Evolutionary conservation across 2,113 vertebrate species (phyloP).

Genomic region (Drymodes brunneopygia): DNA sequence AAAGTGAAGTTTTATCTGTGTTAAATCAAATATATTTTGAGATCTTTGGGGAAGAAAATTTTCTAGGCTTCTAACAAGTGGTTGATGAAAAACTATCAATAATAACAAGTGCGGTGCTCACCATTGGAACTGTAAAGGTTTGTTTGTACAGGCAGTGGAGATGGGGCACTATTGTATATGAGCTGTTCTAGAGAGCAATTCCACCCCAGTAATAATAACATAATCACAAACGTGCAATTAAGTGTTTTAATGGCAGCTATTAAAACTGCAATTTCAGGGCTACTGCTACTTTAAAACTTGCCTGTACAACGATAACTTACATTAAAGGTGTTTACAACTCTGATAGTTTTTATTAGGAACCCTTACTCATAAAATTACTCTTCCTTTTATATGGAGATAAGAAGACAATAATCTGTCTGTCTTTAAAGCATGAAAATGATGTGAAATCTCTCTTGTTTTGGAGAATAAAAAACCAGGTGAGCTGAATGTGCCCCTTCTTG

Average conservation of each 20-base stretch:
- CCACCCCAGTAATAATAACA: neutral
- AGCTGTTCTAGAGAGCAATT: neutral
- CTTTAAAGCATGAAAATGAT: neutral
- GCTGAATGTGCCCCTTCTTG: neutral
- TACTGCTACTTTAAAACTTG: slow-evolving; percentile 5
- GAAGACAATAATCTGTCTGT: neutral
- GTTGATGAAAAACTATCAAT: neutral
- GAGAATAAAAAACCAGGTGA: neutral
- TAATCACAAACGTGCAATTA: neutral
- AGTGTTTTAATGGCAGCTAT: slow-evolving; percentile 10
- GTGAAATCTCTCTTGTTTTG: neutral
- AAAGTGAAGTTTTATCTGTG: neutral
- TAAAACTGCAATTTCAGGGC: neutral
- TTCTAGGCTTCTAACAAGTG: neutral
- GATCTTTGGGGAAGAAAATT: neutral
- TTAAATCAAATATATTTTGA: neutral
- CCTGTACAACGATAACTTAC: neutral
- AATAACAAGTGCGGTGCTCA: neutral
- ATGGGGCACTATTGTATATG: neutral
- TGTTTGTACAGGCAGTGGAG: neutral
- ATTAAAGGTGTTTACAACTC: neutral
- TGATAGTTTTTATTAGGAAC: neutral
- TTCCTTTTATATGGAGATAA: neutral
- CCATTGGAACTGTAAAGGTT: neutral
- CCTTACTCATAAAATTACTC: neutral